Base-by-base conservation (phyloP, 1,140 invertebrate genomes). In the Lucilia cuprina region DNA sequence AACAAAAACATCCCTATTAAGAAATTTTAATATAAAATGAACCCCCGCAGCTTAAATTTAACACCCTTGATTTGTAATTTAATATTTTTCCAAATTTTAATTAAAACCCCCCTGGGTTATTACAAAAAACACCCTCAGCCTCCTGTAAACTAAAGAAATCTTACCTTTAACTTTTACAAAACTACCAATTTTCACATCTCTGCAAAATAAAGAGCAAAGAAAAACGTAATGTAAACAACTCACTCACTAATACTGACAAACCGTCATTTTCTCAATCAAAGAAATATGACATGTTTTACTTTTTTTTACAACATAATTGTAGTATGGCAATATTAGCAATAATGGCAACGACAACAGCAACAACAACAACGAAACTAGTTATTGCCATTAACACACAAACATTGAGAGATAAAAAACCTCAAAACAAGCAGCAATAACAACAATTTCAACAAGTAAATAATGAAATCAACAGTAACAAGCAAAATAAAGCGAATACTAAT, bases 341-440 rank as follows among this genome's bases (percentile, higher is more conserved):
- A 8, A 41, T 41, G 10, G 41, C 41, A 41, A 10, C 41, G 8
- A 8, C 35, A 41, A 41, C 35, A 41, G 8, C 50, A 55, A 55
- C 3, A 55, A 55, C 50, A 5, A 55, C 49, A 55, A 55, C 13
- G 12, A 80, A 80, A 80, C 77, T 80, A 41, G 77, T 80, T 80
- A 80, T 80, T 80, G 77, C 41, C 77, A 80, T 80, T 80, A 80
- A 80, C 77, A 80, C n/a, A 25, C 41, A 80, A 80, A 80, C 21
- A 80, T 49, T 21, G 41, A 78, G 75, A 30, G 25, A 30, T 30
- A 78, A 21, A 41, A 80, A 80, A 80, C 41, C 41, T 50, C 41
- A 47, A 80, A 47, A 17, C 12, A 80, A 49, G 19, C 77, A 50
- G 49, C 14, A 70, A 70, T 19, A 60, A 17, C 14, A n/a, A 12